Evolutionary conservation across 2,888 invertebrate genomes (phyloP).

Genomic region (Molorchus minor): DNA sequence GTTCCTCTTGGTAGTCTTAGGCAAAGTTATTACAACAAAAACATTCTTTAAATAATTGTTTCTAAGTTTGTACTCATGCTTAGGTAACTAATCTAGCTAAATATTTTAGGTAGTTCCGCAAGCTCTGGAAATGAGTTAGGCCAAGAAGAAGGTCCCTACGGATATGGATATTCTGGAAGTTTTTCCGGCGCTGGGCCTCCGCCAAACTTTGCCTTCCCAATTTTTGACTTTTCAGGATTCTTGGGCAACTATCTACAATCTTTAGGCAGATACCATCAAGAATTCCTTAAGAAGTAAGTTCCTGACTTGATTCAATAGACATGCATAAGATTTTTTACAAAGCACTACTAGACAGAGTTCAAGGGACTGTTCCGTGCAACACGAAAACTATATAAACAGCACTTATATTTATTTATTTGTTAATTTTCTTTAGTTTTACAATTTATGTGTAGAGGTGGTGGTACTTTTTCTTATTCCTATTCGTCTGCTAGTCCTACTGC

Average conservation of each 20-base stretch:
- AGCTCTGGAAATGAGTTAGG: conserved; percentile 40
- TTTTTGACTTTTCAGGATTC: conserved; percentile 45
- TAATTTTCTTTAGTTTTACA: conserved; percentile 28
- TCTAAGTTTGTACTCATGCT: no score
- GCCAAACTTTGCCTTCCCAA: conserved; percentile 38
- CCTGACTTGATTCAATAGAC: no score
- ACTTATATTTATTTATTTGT: no score
- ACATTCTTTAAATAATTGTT: no score
- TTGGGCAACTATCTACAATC: conserved; percentile 47
- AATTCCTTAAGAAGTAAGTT: conserved; percentile 53
- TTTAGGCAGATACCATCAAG: conserved; percentile 52
- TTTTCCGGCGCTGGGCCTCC: conserved; percentile 42
- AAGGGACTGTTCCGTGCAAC: no score
- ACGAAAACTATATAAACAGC: no score
- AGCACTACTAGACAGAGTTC: no score
- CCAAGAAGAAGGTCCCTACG: conserved; percentile 28
- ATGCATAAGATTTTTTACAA: no score
- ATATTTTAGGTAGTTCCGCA: conserved; percentile 30
- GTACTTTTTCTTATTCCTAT: conserved; percentile 48
- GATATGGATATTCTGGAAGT: conserved; percentile 50
- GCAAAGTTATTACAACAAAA: no score
- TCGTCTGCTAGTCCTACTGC: conserved; percentile 46
- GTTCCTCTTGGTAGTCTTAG: no score
- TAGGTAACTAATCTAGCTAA: no score
- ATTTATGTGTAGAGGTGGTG: conserved; percentile 45